A percentile compares a stretch with the other conserved stretches of the same genome.
Evolutionary conservation across 53 echinoderm and acorn worm genomes (phyloP).

Genomic region (Holothuria scabra): DNA sequence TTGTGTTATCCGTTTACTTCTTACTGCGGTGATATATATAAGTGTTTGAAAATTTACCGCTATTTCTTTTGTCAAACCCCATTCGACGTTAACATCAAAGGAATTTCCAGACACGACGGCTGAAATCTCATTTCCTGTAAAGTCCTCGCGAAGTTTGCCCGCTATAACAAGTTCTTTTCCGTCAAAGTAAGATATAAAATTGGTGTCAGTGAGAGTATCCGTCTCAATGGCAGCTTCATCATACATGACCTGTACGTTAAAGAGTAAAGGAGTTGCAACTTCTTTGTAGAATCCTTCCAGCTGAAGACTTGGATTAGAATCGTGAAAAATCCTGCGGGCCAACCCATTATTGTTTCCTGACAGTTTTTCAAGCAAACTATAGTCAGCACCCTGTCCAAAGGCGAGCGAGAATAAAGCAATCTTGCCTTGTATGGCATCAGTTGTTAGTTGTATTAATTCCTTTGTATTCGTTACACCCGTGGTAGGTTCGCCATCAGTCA

Average conservation of each 20-base stretch:
- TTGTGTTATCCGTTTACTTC: too few relatives aligned
- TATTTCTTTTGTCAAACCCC: slow-evolving; percentile 2
- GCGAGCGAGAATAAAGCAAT: slow-evolving; percentile 78
- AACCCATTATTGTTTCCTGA: slow-evolving; percentile 76
- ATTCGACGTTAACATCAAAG: slow-evolving; percentile 25
- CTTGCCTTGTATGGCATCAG: slow-evolving; percentile 60
- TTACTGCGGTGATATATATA: too few relatives aligned
- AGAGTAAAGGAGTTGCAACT: slow-evolving; percentile 89
- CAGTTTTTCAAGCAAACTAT: slow-evolving; percentile 70
- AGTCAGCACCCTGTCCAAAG: slow-evolving; percentile 79
- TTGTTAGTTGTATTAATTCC: slow-evolving; percentile 22
- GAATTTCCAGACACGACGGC: slow-evolving; percentile 22
- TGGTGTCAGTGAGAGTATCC: slow-evolving; percentile 68
- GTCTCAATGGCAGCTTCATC: slow-evolving; percentile 53
- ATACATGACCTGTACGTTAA: slow-evolving; percentile 77
- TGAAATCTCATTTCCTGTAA: slow-evolving; percentile 14
- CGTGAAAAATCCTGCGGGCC: slow-evolving; percentile 79
- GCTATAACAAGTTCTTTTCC: slow-evolving; percentile 90
- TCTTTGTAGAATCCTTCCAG: slow-evolving; percentile 94
- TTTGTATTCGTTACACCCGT: slow-evolving; percentile 58
- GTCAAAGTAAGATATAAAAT: slow-evolving; percentile 81
- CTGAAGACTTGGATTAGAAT: slow-evolving; percentile 76
- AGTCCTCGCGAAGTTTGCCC: slow-evolving; percentile 73
- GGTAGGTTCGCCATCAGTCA: slow-evolving; percentile 89
- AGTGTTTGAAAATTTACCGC: too few relatives aligned